A percentile compares a stretch with the other conserved stretches of the same genome.
Evolutionary conservation across 2,888 invertebrate genomes (phyloP).

Genomic region (Choristoneura rosaceana): DNA sequence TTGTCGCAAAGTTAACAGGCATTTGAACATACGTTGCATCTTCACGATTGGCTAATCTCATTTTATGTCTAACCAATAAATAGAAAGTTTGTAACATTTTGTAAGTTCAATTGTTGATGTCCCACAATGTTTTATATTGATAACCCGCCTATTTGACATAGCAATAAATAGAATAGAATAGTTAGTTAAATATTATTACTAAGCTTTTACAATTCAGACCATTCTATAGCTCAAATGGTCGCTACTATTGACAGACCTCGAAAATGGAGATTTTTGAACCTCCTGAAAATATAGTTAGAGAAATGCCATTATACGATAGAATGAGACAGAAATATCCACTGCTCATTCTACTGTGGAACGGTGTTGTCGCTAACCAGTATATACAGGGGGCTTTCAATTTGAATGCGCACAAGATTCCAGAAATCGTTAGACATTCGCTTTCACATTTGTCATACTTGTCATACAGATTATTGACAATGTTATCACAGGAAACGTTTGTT

Average conservation of each 20-base stretch:
- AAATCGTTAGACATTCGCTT: slow-evolving; percentile 36
- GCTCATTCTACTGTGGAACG: not conserved
- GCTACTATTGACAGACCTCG: slow-evolving; percentile 23
- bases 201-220: slow-evolving; percentile 71
- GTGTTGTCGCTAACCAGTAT: not conserved
- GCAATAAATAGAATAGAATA: slow-evolving; percentile 84
- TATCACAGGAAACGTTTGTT: slow-evolving; percentile 6
- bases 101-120: slow-evolving; percentile 69
- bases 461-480: slow-evolving; percentile 19
- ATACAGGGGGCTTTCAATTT: slow-evolving; percentile 44
- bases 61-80: slow-evolving; percentile 41
- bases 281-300: not conserved
- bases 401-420: slow-evolving; percentile 65
- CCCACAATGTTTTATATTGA: slow-evolving; percentile 73
- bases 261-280: slow-evolving; percentile 29
- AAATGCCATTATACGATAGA: not conserved
- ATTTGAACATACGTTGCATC: slow-evolving; percentile 21
- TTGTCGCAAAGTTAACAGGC: not conserved
- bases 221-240: slow-evolving; percentile 61
- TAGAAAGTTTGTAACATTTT: slow-evolving; percentile 49
- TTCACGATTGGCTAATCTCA: slow-evolving; percentile 29
- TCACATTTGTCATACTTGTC: slow-evolving; percentile 22
- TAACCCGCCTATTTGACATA: slow-evolving; percentile 84
- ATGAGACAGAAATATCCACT: not conserved
- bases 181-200: slow-evolving; percentile 78